Evolutionary conservation across 1,140 invertebrate genomes (phyloP).

Genomic region (Oreohelix idahoensis): DNA sequence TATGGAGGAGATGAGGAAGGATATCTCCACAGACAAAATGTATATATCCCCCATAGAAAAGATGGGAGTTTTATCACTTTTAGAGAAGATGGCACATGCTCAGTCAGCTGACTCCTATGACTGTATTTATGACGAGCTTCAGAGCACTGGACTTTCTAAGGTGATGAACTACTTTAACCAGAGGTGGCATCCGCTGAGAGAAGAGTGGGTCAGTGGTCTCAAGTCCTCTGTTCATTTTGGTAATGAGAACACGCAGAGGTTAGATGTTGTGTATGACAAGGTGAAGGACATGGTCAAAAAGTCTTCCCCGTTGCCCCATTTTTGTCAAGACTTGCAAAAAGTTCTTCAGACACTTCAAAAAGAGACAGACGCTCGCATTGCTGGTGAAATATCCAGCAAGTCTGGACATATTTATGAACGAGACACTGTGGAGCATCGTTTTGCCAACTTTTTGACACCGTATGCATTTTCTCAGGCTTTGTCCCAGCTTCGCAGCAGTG

Average conservation of each 20-base stretch:
- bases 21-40: not conserved
- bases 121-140: not conserved
- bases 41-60: not conserved
- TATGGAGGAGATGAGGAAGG: constrained; percentile 3
- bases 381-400: not conserved
- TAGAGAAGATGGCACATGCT: constrained; percentile 12
- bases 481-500: not conserved
- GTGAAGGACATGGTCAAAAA: constrained; percentile 14
- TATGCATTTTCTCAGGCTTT: constrained; percentile 4
- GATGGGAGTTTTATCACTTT: not conserved
- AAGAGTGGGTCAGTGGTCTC: constrained; percentile 24
- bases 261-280: not conserved
- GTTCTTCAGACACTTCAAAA: not conserved
- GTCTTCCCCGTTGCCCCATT: not conserved
- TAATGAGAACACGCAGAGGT: constrained; percentile 7
- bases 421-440: not conserved
- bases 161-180: constrained; percentile 24
- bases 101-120: not conserved
- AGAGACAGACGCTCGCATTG: constrained; percentile 14
- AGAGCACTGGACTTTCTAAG: not conserved
- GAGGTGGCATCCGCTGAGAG: constrained; percentile 6
- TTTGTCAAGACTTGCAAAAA: constrained; percentile 16
- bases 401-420: not conserved
- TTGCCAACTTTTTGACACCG: constrained; percentile 13
- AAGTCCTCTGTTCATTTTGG: constrained; percentile 11